These are phyloP conservation scores for Penaeus indicus DNA, from an alignment of 1,140 invertebrate species.

Conservation along the genomic window DNA sequence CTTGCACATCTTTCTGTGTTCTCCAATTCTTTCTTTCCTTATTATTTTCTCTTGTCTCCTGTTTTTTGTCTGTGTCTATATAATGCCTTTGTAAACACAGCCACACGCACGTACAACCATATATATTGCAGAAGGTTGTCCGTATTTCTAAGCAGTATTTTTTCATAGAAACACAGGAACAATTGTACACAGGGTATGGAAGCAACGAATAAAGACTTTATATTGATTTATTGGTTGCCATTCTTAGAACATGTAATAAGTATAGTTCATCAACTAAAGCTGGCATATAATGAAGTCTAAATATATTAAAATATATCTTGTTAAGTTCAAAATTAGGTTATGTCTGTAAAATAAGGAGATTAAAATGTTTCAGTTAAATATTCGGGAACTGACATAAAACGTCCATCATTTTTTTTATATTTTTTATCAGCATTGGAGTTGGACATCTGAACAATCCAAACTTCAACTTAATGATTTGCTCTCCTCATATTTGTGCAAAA, in stretches of 20 bases:
- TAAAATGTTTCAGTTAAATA: conserved; percentile 8
- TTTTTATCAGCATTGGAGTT: no score
- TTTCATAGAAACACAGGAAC: background rate
- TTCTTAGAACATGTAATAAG: conserved; percentile 45
- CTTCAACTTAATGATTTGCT: conserved; percentile 40
- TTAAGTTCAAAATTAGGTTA: conserved; percentile 48
- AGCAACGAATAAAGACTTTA: conserved; percentile 27
- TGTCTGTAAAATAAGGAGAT: conserved; percentile 25
- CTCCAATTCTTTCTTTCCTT: no score
- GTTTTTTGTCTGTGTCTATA: no score
- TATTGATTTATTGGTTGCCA: conserved; percentile 61
- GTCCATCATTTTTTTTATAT: conserved; percentile 7
- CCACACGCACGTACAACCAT: no score
- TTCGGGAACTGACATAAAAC: conserved; percentile 38
- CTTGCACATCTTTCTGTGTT: no score
- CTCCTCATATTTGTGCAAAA: conserved; percentile 55
- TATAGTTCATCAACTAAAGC: conserved; percentile 45
- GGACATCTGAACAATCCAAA: background rate
- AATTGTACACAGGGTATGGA: background rate
- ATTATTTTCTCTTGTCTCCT: no score
- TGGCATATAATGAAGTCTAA: conserved; percentile 53
- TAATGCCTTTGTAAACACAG: no score
- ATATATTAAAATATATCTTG: conserved; percentile 62
- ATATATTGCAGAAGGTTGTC: no score
- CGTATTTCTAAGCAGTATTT: background rate